phyloP scores from a whole-genome alignment of 2,797 vertebrate species.

The Tympanoctomys barrerae region DNA sequence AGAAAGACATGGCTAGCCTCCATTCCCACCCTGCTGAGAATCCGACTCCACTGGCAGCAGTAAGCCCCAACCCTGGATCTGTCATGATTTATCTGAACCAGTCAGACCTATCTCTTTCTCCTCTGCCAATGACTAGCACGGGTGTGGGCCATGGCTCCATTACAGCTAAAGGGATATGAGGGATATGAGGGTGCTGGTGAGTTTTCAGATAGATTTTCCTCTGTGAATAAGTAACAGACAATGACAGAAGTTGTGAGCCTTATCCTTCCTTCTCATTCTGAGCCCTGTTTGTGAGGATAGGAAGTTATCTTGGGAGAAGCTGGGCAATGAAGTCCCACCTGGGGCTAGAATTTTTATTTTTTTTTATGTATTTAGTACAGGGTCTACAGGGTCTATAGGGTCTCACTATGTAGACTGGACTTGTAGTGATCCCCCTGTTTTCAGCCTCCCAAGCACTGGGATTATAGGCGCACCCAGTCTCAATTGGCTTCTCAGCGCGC shows the following conservation, averaged over 20 bases:
- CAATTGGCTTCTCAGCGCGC: too few species aligned
- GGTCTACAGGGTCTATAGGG: too few species aligned
- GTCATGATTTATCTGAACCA: fast-evolving
- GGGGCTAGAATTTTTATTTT: neutral
- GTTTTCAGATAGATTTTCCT: neutral
- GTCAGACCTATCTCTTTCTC: neutral
- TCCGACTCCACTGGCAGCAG: neutral
- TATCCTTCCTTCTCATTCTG: neutral
- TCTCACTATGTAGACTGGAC: too few species aligned
- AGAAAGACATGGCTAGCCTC: fast-evolving
- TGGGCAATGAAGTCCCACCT: fast-evolving
- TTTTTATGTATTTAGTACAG: too few species aligned
- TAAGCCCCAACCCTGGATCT: neutral
- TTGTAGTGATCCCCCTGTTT: too few species aligned
- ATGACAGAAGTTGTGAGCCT: neutral
- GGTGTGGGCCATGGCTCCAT: too few species aligned
- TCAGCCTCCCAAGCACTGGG: too few species aligned
- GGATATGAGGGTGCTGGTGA: neutral
- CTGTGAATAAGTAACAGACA: neutral
- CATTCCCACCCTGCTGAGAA: neutral
- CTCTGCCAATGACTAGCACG: neutral
- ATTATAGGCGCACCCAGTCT: too few species aligned
- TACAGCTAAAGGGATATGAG: neutral
- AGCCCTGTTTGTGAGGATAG: fast-evolving
- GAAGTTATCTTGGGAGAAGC: neutral